phyloP scores from a whole-genome alignment of 2,888 invertebrate genomes.

The Siphlonurus alternatus region DNA sequence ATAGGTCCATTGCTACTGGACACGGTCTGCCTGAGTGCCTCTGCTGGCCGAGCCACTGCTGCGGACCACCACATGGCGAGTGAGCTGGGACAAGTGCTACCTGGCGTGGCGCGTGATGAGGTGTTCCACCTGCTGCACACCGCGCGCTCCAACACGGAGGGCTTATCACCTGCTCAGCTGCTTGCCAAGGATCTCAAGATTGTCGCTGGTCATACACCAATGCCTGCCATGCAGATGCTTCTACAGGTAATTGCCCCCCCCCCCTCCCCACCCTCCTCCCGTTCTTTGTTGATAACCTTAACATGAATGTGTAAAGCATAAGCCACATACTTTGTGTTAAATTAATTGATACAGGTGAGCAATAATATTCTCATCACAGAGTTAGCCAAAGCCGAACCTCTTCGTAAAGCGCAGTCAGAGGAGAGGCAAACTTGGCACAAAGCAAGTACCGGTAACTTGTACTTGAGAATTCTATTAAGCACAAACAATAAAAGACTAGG shows the following conservation, averaged over 20 bases:
- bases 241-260: background rate
- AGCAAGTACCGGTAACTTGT: no score
- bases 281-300: no score
- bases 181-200: background rate
- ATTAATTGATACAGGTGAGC: no score
- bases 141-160: background rate
- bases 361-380: no score
- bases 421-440: no score
- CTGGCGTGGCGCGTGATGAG: background rate
- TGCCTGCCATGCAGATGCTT: background rate
- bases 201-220: background rate
- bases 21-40: slow-evolving; percentile 54
- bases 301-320: no score
- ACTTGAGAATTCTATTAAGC: no score
- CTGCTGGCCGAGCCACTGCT: slow-evolving; percentile 46
- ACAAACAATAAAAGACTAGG: no score
- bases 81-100: background rate
- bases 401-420: no score
- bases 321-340: no score
- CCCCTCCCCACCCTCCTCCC: no score
- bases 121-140: background rate
- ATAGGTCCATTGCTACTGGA: slow-evolving; percentile 63
- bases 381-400: no score
- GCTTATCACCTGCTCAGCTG: background rate
- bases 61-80: slow-evolving; percentile 31